Evolutionary conservation across 2,888 invertebrate genomes (phyloP).

Genomic region (Tethea ocularis): DNA sequence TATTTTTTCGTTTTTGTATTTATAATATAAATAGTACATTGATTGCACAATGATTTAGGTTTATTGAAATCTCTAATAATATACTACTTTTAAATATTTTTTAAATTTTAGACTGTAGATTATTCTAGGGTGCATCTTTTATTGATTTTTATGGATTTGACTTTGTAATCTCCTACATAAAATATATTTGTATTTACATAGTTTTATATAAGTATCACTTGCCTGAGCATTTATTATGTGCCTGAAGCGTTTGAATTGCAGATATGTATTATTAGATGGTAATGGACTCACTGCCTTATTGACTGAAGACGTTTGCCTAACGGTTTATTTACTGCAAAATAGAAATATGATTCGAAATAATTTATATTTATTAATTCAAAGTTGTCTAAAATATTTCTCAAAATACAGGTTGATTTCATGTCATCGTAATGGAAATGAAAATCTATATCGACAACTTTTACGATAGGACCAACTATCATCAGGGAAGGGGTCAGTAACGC

Average conservation of each 20-base stretch:
- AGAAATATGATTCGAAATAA: not conserved
- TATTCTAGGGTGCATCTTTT: not conserved
- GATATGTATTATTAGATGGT: conserved; percentile 1
- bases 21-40: not conserved
- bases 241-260: not conserved
- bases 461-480: too few relatives aligned
- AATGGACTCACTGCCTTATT: conserved; percentile 3
- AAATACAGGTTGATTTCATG: too few relatives aligned
- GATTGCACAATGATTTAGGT: not conserved
- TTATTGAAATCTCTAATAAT: not conserved
- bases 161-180: not conserved
- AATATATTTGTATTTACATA: not conserved
- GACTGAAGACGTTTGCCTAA: not conserved
- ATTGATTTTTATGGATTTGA: not conserved
- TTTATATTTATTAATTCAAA: too few relatives aligned
- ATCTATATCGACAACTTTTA: too few relatives aligned
- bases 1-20: not conserved
- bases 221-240: conserved; percentile 4
- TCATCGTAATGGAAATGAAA: too few relatives aligned
- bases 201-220: conserved; percentile 2
- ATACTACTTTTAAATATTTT: not conserved
- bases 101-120: not conserved
- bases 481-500: too few relatives aligned
- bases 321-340: not conserved
- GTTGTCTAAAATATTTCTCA: too few relatives aligned